Base-by-base conservation (phyloP, 2,888 invertebrate genomes). In the Sminthurinus aureus region DNA sequence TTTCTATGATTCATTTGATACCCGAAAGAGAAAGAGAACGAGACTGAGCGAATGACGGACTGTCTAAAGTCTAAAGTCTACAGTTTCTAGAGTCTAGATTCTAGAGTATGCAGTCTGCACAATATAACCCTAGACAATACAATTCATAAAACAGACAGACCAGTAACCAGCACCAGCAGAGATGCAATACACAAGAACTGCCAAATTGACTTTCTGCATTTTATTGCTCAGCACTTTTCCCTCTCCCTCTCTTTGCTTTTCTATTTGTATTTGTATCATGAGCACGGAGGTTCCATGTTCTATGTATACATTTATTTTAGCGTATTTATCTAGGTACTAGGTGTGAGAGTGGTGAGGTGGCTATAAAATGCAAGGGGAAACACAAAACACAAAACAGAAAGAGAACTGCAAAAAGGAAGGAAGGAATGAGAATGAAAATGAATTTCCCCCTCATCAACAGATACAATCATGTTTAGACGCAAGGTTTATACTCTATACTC, bases 201-300 rank as follows among this genome's bases (percentile, higher is more conserved):
- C 38, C 38, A 38, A 38, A 38, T 38, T 38, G 38, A 38, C 38
- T 38, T 38, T 38, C 38, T 38, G 38, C 38, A 38, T 38, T 38
- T 38, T 38, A 38, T 38, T 38, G 38, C 38, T 38, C 38, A 38
- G 1, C 38, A 4, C 38, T 38, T 38, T 50, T 66, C 69, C 51
- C 20, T 24, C 69, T 67, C 69, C 38, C 50, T 69, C 26, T 71
- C 80, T 81, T 58, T 81, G 52, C 18, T 69, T 80, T 50, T 15
- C 24, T 20, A 24, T 24, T 71, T 15, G 71, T 20, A 24, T 2
- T 58, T 58, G 4, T 38, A 38, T 6, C 6, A 38, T 4, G 38
- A 38, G 38, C 38, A 38, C 6, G 1, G 38, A 38, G 6, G 38
- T 4, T n/a, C n/a, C n/a, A n/a, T n/a, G 71, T 71, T 71, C 6